A percentile compares a stretch with the other conserved stretches of the same genome.
phyloP scores from a whole-genome alignment of 2,113 vertebrate genomes.

The Alaudala cheleensis region DNA sequence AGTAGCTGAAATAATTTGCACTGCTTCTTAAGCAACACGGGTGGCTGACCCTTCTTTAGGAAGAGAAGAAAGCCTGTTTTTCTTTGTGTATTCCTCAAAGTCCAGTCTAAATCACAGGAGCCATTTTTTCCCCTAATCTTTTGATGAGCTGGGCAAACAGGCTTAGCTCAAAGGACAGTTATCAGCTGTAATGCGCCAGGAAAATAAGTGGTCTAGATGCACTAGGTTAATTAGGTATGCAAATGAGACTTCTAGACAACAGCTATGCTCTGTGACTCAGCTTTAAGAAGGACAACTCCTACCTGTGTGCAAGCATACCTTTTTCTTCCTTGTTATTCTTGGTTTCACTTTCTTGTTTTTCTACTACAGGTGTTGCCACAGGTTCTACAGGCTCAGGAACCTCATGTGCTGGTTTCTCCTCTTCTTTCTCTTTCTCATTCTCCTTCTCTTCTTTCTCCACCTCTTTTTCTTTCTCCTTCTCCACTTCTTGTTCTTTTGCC shows the following conservation, averaged over 20 bases:
- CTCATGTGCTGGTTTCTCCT: slow-evolving; percentile 64
- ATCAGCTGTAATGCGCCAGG: not conserved
- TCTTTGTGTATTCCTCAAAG: not conserved
- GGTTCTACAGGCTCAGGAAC: slow-evolving; percentile 58
- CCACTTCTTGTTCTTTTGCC: slow-evolving; percentile 18
- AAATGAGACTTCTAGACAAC: not conserved
- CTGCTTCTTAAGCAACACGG: not conserved
- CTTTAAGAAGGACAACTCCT: not conserved
- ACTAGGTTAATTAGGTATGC: not conserved
- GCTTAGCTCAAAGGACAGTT: not conserved
- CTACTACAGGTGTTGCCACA: slow-evolving; percentile 18
- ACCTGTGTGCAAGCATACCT: not conserved
- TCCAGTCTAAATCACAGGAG: not conserved
- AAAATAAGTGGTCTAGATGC: not conserved
- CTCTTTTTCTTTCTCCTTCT: slow-evolving; percentile 60
- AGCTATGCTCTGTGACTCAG: not conserved
- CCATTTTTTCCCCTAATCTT: not conserved
- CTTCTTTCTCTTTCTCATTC: slow-evolving; percentile 60
- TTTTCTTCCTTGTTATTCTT: slow-evolving; percentile 67
- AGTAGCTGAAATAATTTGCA: not conserved
- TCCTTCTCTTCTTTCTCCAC: slow-evolving; percentile 60
- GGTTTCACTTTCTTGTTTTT: slow-evolving; percentile 71
- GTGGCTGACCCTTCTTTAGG: not conserved
- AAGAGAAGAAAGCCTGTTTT: not conserved
- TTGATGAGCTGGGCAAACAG: not conserved